Conservation (phyloP, 2,113 vertebrate genomes). For the Heterocephalus glaber region DNA sequence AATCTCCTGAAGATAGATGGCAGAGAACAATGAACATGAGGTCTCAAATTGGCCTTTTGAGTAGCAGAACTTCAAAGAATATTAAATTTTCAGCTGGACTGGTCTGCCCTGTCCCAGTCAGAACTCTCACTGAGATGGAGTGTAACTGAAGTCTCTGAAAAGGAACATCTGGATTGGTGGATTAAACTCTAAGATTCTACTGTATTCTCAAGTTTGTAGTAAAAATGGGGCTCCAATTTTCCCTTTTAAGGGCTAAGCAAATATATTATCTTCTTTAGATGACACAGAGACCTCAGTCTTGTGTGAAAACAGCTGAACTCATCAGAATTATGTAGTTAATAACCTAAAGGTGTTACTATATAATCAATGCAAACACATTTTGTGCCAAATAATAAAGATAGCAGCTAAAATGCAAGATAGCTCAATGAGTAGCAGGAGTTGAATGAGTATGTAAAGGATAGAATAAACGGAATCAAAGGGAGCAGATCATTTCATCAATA, state of each 20-base stretch:
- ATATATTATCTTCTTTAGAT: neutral
- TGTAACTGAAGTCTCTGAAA: neutral
- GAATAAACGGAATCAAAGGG: neutral
- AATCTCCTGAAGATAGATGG: neutral
- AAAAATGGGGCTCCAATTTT: neutral
- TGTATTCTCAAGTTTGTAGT: neutral
- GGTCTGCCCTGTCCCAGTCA: neutral
- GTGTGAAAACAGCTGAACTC: neutral
- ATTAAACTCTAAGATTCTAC: neutral
- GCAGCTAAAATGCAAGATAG: neutral
- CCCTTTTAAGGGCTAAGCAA: neutral
- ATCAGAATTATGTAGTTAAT: neutral
- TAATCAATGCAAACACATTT: neutral
- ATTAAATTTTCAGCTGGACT: neutral
- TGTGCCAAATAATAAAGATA: rapidly evolving
- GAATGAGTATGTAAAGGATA: neutral
- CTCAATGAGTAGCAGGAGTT: neutral
- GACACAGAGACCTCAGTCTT: neutral
- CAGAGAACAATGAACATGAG: neutral
- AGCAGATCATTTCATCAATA: neutral
- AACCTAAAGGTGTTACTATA: neutral
- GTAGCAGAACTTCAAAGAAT: neutral
- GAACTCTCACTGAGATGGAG: neutral
- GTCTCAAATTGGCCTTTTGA: neutral
- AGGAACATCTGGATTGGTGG: neutral